phyloP scores from a whole-genome alignment of 2,888 invertebrate species.

The Ptychoptera contaminata region DNA sequence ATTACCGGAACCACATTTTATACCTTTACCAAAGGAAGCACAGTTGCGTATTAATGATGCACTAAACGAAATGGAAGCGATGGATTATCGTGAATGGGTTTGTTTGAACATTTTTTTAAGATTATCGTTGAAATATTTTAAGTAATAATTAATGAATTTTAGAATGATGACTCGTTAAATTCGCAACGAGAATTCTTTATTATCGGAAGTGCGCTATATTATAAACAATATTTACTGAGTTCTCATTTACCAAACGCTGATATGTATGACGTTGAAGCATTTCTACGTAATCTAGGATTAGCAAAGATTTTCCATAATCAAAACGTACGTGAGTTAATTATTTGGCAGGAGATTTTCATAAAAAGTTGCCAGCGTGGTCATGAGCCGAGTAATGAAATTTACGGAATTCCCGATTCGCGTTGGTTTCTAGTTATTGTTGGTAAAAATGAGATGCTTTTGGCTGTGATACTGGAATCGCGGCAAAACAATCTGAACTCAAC shows the following conservation, averaged over 20 bases:
- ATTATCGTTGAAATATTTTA: too few species aligned
- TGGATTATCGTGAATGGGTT: conserved; percentile 73
- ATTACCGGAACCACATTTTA: conserved; percentile 44
- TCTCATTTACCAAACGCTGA: conserved; percentile 63
- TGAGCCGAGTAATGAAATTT: conserved; percentile 10
- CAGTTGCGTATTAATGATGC: conserved; percentile 74
- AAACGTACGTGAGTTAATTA: conserved; percentile 49
- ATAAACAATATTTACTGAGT: conserved; percentile 40
- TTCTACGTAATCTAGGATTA: conserved; percentile 57
- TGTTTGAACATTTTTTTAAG: not conserved
- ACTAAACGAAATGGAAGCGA: conserved; percentile 75
- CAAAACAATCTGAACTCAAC: conserved; percentile 15
- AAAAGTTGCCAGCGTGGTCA: conserved; percentile 28
- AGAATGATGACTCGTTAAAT: conserved; percentile 42
- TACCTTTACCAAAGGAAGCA: conserved; percentile 58
- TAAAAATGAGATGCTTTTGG: conserved; percentile 50
- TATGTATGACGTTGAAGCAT: conserved; percentile 57
- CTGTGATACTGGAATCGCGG: conserved; percentile 41
- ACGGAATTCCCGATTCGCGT: conserved; percentile 38
- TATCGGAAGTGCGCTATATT: conserved; percentile 36
- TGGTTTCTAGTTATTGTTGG: conserved; percentile 63
- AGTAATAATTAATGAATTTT: not conserved
- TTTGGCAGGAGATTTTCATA: conserved; percentile 64
- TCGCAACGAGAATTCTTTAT: conserved; percentile 34
- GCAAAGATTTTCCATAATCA: conserved; percentile 49